phyloP scores from a whole-genome alignment of 2,797 vertebrate species.

The Darevskia nairensis region DNA sequence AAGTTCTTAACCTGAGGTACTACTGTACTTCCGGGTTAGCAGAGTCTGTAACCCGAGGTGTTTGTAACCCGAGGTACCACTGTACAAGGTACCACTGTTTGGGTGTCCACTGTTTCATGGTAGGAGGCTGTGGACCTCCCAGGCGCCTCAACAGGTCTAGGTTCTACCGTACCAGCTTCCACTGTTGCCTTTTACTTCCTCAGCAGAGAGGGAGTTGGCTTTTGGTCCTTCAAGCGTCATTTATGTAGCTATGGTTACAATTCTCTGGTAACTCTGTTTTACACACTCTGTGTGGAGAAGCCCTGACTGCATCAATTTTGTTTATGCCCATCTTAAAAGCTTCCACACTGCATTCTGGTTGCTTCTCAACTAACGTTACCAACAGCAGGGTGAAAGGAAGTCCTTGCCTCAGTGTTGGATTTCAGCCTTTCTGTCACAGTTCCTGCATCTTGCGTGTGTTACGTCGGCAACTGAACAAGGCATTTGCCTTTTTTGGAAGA shows the following conservation, averaged over 20 bases:
- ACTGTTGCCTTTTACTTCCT: not conserved
- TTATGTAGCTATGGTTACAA: not conserved
- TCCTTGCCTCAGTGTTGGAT: not conserved
- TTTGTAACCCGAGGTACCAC: too few species aligned
- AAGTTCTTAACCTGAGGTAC: too few species aligned
- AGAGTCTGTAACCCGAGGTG: too few species aligned
- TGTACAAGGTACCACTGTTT: too few species aligned
- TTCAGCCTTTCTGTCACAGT: not conserved
- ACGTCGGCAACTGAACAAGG: not conserved
- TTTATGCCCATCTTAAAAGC: not conserved
- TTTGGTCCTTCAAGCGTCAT: not conserved
- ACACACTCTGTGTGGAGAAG: not conserved
- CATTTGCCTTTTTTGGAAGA: slow-evolving; percentile 1
- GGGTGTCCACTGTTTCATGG: too few species aligned
- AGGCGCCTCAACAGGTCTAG: too few species aligned
- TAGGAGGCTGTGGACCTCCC: too few species aligned
- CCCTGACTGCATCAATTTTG: not conserved
- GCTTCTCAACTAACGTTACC: not conserved
- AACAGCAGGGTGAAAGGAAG: not conserved
- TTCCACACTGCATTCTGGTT: not conserved
- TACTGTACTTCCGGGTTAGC: too few species aligned
- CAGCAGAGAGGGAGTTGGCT: too few species aligned
- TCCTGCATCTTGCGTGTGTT: not conserved
- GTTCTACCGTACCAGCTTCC: too few species aligned
- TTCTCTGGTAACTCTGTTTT: not conserved